Conservation (phyloP, 2,113 vertebrate genomes). For the Xenopus laevis region DNA sequence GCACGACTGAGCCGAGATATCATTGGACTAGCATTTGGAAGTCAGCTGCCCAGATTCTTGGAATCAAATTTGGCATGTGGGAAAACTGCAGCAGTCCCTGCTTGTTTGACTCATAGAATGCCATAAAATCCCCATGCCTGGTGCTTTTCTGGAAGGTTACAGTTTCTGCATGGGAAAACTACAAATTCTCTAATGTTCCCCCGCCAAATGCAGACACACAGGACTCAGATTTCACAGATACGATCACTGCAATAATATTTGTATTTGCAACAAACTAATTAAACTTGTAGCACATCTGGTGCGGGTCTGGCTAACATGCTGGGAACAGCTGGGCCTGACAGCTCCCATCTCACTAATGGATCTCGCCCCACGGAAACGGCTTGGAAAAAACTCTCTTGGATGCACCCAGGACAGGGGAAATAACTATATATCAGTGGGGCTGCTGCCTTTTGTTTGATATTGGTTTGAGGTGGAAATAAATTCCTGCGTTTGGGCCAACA, state of each 20-base stretch:
- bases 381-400: neutral
- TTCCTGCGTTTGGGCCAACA: conserved; percentile 7
- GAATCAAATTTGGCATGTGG: too few relatives aligned
- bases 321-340: conserved; percentile 7
- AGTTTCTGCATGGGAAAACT: too few relatives aligned
- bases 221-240: neutral
- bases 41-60: too few relatives aligned
- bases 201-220: too few relatives aligned
- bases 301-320: neutral
- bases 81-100: too few relatives aligned
- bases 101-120: too few relatives aligned
- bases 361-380: neutral
- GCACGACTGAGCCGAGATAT: too few relatives aligned
- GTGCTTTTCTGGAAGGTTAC: too few relatives aligned
- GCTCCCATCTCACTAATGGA: neutral
- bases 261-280: conserved; percentile 3
- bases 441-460: conserved; percentile 4
- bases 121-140: too few relatives aligned
- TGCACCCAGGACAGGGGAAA: too few relatives aligned
- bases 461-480: conserved; percentile 8
- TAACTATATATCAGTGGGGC: neutral
- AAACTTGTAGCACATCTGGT: conserved; percentile 25
- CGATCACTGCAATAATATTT: conserved; percentile 26
- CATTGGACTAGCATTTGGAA: too few relatives aligned
- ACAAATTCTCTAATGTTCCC: too few relatives aligned